Evolutionary conservation across 2,888 invertebrate species (phyloP), one percentile per base, ranked within the genome.

Genomic region (Steinernema scapterisci): DNA sequence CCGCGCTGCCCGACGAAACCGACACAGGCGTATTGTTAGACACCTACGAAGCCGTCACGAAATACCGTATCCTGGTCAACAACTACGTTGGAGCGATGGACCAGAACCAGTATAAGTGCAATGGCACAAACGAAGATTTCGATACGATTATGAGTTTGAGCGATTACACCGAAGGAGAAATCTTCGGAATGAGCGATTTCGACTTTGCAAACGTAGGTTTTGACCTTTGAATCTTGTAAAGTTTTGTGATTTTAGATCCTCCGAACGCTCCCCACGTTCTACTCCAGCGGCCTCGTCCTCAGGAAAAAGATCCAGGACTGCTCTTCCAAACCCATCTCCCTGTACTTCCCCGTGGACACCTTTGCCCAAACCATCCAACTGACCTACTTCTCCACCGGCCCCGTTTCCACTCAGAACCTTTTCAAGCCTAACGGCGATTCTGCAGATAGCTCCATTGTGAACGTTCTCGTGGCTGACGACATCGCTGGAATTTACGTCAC

Each of bases 271-370:
- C 63, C 63, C 1, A 16, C 31, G 13, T 27, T 63, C 63, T 63
- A 63, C 63, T 63, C 63, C 3, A 25, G 7, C 16, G 63, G 63
- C 27, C 16, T 63, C 27, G 63, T 63, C 11, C 16, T 63, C 31
- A 21, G 38, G 25, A 9, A 25, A 16, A 63, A 63, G 31, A 7
- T 27, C 16, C 3, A 23, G 31, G 31, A 63, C 38, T 63, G 63
- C 63, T 25, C 63, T 2, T 1, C 31, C 16, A 31, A 25, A 16
- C 27, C 21, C 2, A 23, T 27, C 16, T 45, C 74, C 51, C 46
- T 78, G 56, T 82, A 79, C 73, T 79, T 83, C 80, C 83, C 82
- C 9, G 76, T 83, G 19, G 83, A 83, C 52, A 79, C 82, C 0
- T 83, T 81, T 77, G 77, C 81, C 31, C 83, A 83, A 51, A 81